A percentile compares a stretch with the other conserved stretches of the same genome.
Evolutionary conservation across 30 jellyfish, hydroid and myxozoan genomes (phyloP).

Genomic region (Phacellophora camtschatica): DNA sequence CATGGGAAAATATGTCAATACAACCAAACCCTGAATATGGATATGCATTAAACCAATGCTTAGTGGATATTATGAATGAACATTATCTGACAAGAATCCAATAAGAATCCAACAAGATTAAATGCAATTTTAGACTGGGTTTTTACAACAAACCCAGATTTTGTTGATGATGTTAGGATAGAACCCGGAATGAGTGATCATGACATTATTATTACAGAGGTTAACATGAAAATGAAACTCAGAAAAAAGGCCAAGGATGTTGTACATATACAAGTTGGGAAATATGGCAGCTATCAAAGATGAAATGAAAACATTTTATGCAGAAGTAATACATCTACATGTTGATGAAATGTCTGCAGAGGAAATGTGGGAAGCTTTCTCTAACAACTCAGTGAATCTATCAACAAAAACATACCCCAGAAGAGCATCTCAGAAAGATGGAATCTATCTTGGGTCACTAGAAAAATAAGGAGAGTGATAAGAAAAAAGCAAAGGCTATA

Average conservation of each 20-base stretch:
- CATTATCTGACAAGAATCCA: constrained; percentile 7
- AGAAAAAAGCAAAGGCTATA: constrained; percentile 20
- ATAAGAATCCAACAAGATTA: constrained; percentile 11
- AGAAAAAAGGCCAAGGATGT: neutral
- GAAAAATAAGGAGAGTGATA: constrained; percentile 14
- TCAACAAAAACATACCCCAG: constrained; percentile 17
- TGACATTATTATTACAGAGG: constrained; percentile 8
- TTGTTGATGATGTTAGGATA: neutral
- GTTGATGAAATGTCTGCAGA: neutral
- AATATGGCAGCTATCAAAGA: neutral
- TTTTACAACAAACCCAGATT: constrained; percentile 19
- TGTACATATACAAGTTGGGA: constrained; percentile 8
- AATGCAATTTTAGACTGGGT: constrained; percentile 13
- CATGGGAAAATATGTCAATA: constrained; percentile 2
- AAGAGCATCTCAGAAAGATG: constrained; percentile 1
- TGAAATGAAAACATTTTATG: neutral
- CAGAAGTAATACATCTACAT: neutral
- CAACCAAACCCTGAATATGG: constrained; percentile 48
- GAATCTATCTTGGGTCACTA: constrained; percentile 36
- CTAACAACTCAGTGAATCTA: neutral
- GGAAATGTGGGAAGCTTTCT: constrained; percentile 2
- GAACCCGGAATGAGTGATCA: constrained; percentile 44
- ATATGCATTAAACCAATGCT: neutral
- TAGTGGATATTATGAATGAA: neutral
- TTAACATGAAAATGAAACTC: constrained; percentile 3